Base-by-base conservation (phyloP, 2,888 invertebrate species). In the Bibio marci region DNA sequence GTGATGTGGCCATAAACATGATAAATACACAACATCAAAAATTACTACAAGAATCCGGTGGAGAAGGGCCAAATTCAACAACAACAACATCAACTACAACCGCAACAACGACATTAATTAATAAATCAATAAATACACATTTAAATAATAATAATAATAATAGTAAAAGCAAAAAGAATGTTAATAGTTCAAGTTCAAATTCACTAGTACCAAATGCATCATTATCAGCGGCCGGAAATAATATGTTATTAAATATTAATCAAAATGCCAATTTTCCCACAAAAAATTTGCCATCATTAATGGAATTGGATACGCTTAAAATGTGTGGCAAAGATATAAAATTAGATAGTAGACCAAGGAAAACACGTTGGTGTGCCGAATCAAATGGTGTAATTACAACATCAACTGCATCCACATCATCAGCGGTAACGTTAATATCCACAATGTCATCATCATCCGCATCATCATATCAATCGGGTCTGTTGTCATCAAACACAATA, bases 1-100 rank as follows among this genome's bases (percentile, higher is more conserved):
- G 85, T 42, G 83, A 86, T 50, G 76, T 77, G 44, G 83, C 85
- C 1, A 57, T 70, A 47, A 54, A 52, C 33, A 60, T 66, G 53
- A 63, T 70, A 46, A 62, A 63, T 32, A 57, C 62, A 25, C 63
- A 67, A 0, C 68, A 71, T 49, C 62, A 61, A 34, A 61, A 61
- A 43, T 52, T 70, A 18, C 62, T 65, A 41, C 54, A 57, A 15
- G 59, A 65, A 42, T 63, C 56, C 43, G 58, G 59, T 14, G 47
- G 58, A 26, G 57, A 59, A 26, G n/a, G n/a, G n/a, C n/a, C n/a
- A n/a, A 17, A 34, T 45, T 33, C 6, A 47, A 44, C 43, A 30
- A 45, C 27, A 19, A 13, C 27, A 2, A 31, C 2, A 14, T 2
- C 30, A 39, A 14, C 25, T 28, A 1, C 30, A 19, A 17, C 25